Percentiles rank a stretch among this genome's conserved stretches.
Evolutionary conservation across 2,113 vertebrate genomes (phyloP).

Genomic region (Scomber japonicus): DNA sequence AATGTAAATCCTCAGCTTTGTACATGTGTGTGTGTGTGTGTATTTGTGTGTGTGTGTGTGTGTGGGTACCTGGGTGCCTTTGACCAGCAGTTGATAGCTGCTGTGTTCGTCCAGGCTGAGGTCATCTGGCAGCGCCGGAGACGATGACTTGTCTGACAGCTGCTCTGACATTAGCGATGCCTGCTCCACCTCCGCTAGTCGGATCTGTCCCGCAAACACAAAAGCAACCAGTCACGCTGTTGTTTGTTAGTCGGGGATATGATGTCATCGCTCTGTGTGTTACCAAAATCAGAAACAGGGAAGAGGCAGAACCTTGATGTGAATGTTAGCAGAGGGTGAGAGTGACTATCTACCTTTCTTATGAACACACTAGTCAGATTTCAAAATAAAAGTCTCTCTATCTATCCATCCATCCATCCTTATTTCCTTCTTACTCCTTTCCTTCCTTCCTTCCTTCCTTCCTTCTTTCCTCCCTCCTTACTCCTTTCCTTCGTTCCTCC

Average conservation of each 20-base stretch:
- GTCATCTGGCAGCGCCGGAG: slow-evolving; percentile 92
- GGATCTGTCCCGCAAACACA: slow-evolving; percentile 84
- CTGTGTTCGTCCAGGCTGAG: slow-evolving; percentile 91
- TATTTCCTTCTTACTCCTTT: too few relatives aligned
- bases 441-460: too few relatives aligned
- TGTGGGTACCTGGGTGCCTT: slow-evolving; percentile 86
- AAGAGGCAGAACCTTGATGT: background rate
- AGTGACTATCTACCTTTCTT: background rate
- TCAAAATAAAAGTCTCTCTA: too few relatives aligned
- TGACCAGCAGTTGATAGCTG: slow-evolving; percentile 85
- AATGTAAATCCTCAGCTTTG: too few relatives aligned
- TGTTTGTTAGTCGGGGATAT: background rate
- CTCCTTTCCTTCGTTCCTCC: too few relatives aligned
- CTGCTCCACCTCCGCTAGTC: slow-evolving; percentile 95
- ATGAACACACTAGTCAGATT: too few relatives aligned
- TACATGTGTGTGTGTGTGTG: background rate
- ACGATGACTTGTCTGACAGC: slow-evolving; percentile 95
- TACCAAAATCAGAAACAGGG: background rate
- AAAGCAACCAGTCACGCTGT: background rate
- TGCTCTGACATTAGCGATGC: slow-evolving; percentile 92
- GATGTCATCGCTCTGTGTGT: too few relatives aligned
- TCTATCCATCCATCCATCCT: too few relatives aligned
- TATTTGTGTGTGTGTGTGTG: background rate
- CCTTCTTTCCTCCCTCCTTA: too few relatives aligned
- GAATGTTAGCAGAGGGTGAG: too few relatives aligned